phyloP scores from a whole-genome alignment of 2,888 invertebrate species.

The Drosophila pseudotakahashii region DNA sequence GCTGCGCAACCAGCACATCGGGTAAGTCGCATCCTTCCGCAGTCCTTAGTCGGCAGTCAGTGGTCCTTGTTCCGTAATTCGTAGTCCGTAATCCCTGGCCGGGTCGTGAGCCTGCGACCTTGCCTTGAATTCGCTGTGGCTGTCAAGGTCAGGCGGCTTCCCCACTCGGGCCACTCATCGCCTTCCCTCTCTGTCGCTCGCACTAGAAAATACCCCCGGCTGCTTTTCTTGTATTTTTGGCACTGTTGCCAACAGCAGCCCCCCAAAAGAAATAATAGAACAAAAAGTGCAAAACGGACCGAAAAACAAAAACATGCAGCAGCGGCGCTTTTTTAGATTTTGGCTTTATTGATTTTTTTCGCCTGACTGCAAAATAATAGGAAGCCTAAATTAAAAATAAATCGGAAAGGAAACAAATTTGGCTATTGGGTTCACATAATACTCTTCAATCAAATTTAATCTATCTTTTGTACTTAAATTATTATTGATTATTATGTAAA shows the following conservation, averaged over 20 bases:
- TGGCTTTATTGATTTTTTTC: constrained; percentile 21
- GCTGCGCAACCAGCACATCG: constrained; percentile 92
- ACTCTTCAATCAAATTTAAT: not conserved
- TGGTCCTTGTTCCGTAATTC: not conserved
- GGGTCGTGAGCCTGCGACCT: constrained; percentile 54
- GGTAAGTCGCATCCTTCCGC: constrained; percentile 86
- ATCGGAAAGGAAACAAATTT: too few species aligned
- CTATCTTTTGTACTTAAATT: too few species aligned
- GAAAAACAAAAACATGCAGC: constrained; percentile 5
- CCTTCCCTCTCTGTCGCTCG: constrained; percentile 21
- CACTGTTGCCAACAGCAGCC: constrained; percentile 45
- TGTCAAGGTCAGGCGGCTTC: constrained; percentile 81
- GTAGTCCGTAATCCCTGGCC: constrained; percentile 2
- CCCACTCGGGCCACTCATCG: constrained; percentile 59
- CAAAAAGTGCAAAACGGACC: constrained; percentile 2
- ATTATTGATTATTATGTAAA: not conserved
- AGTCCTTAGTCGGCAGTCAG: not conserved
- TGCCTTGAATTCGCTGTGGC: constrained; percentile 58
- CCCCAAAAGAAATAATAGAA: constrained; percentile 2
- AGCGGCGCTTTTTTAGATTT: constrained; percentile 19
- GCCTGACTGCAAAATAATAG: not conserved
- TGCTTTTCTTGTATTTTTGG: constrained; percentile 62
- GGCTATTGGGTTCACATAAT: not conserved
- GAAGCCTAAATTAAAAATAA: not conserved
- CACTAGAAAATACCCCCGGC: not conserved